Base-by-base conservation (phyloP, 2,797 vertebrate genomes). In the Sebastiscus albofasciatus region DNA sequence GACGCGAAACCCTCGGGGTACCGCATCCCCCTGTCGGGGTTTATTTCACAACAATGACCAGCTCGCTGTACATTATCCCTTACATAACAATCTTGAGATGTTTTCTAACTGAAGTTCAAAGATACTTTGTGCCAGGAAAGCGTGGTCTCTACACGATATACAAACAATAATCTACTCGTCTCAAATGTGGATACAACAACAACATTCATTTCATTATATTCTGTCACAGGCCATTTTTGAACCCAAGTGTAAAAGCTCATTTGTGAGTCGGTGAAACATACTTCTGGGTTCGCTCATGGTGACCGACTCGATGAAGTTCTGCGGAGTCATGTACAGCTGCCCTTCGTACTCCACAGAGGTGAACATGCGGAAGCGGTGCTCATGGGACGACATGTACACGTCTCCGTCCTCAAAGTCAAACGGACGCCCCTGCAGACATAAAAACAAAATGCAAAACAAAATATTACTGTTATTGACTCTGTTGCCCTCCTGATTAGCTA, bases 261-360 rank as follows among this genome's bases (percentile, higher is more conserved):
- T 66, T 52, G 22, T 52, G 26, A 56, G 20, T 27, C 0, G 29
- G 54, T 60, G 20, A 72, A 71, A 93, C 95, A 5, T 93, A 99
- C 98, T 65, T 92, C 95, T 96, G 13, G 98, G 98, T 88, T 99
- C 97, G 85, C 97, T 97, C 92, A 95, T 99, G 86, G 97, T 98
- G 84, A 99, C 97, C 8, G 98, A 97, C 93, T 98, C 96, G 56
- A 99, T 98, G 93, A 99, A 99, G 94, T 99, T 98, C 66, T 96
- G 95, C 0, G 98, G 98, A 58, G 98, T 99, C 98, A 99, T 99
- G 92, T 97, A 99, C 0, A 99, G 94, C 90, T 99, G 98, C 3
- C 98, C 98, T 80, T 99, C 98, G 80, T 97, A 98, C 92, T 99
- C 97, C 86, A 99, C 94, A 12, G 98, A 98, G 83, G 97, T 97